Base-by-base conservation (phyloP, 2,113 vertebrate species). In the Phoxinus phoxinus region DNA sequence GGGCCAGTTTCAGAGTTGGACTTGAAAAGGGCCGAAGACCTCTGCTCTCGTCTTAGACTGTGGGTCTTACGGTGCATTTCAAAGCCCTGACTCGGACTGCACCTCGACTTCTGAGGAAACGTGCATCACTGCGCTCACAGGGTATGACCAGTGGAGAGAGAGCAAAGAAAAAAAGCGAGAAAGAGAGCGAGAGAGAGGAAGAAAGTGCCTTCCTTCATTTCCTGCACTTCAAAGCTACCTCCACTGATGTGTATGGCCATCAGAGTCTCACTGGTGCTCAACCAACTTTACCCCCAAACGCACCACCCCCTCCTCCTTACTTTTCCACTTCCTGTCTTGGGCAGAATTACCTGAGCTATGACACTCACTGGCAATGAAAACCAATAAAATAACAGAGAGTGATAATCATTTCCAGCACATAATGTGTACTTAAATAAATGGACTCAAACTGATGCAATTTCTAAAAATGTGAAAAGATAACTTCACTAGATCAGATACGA, bases 141-240 rank as follows among this genome's bases (percentile, higher is more conserved):
- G 87, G 87, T 88, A 88, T 79, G 87, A 89, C 79, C 84, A 90
- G 88, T 83, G 86, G 78, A 91, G 87, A 91, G 48, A 85, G 84
- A 87, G 87, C 87, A 86, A 91, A 91, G 91, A 90, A 84, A 87
- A 87, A 84, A 53, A 41, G 87, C 35, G 41, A 76, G 35, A 88
- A 51, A 84, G 59, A 86, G 85, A 75, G 83, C 32, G 83, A 75
- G n/a, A 67, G 85, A 72, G 74, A 85, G 73, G 65, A 89, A 92
- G 88, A 91, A 88, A 89, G 84, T 89, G 89, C 71, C 89, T 91
- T 86, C 88, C 90, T 90, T 92, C 90, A 91, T 92, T 93, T 93
- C 93, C 93, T 94, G 92, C 86, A 94, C 94, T 92, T 95, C 95
- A 95, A 95, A 95, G 94, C 61, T 73, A 84, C 88, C 91, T 93